Evolutionary conservation across 2,888 invertebrate genomes (phyloP), one percentile per base, ranked within the genome.

Genomic region (Volucella inanis): DNA sequence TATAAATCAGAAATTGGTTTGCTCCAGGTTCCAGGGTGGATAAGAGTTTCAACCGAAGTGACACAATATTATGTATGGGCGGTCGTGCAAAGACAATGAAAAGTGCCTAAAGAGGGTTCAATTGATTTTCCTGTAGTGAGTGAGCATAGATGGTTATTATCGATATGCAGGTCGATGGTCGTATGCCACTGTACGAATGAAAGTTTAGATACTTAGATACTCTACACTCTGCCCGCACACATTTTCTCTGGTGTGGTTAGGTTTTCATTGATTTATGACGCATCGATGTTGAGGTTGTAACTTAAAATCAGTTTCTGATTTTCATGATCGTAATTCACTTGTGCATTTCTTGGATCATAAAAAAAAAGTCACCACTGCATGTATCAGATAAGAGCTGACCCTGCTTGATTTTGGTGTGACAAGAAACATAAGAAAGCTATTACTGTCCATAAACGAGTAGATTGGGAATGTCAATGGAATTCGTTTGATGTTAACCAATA

Each of bases 11-110:
- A 83, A 49, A 62, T 68, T 74, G 64, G 50, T 74, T 74, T 62
- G 50, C 39, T 43, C 39, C 54, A 38, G 38, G 38, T 50, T 70
- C 57, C 65, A 57, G 62, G 57, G 74, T 70, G 68, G 68, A 61
- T 49, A 62, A 15, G 31, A 31, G 31, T 31, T 31, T 31, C 61
- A 49, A 55, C 77, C 72, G 64, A 67, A 79, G 59, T 85, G 84
- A 62, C 81, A 67, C 80, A 80, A 85, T 80, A 67, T 76, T 71
- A 75, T 72, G 75, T 76, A 76, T 85, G 84, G 76, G 76, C 80
- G 80, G 76, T 85, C 71, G 70, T 75, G 75, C 80, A 71, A 71
- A 80, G 70, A 65, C 59, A 75, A 64, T 74, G 38, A 55, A 57
- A 68, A 57, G n/a, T 43, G n/a, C 14, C 41, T 62, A 47, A 65